Conservation (phyloP, 2,888 invertebrate genomes). For the Oligia fasciuncula region DNA sequence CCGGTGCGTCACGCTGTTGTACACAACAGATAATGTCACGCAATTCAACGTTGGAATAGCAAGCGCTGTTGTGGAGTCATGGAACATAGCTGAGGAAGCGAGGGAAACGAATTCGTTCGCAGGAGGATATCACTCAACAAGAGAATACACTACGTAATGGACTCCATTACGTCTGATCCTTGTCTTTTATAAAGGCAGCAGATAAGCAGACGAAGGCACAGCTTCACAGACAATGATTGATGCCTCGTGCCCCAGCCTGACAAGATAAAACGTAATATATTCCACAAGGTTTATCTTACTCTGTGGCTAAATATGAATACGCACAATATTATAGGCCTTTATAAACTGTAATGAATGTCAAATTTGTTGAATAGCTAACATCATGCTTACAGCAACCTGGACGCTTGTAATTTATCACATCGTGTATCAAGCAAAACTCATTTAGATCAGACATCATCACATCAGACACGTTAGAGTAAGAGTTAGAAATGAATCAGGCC, state of each 20-base stretch:
- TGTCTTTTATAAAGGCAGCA: conserved; percentile 75
- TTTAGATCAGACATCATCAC: conserved; percentile 5
- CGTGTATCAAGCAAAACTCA: conserved; percentile 35
- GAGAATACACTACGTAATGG: conserved; percentile 73
- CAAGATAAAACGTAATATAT: conserved; percentile 75
- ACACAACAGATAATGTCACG: conserved; percentile 68
- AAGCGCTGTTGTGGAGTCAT: conserved; percentile 24
- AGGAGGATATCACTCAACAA: conserved; percentile 49
- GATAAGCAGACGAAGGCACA: conserved; percentile 78
- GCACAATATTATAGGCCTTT: conserved; percentile 64
- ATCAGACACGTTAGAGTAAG: conserved; percentile 2
- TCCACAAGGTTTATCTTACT: conserved; percentile 68
- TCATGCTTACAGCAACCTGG: conserved; percentile 54
- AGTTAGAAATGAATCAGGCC: conserved; percentile 21
- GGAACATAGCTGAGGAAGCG: conserved; percentile 22
- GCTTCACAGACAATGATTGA: conserved; percentile 84
- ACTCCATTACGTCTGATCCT: conserved; percentile 78
- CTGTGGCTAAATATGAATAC: conserved; percentile 69
- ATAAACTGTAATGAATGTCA: conserved; percentile 66
- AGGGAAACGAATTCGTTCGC: conserved; percentile 43
- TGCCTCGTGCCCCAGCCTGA: conserved; percentile 72
- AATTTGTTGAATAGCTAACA: conserved; percentile 59
- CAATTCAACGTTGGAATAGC: conserved; percentile 56
- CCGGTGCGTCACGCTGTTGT: conserved; percentile 69
- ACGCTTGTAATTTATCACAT: conserved; percentile 60